These are phyloP conservation scores for Euthynnus affinis DNA, from an alignment of 2,797 vertebrate species.

Conservation along the genomic window DNA sequence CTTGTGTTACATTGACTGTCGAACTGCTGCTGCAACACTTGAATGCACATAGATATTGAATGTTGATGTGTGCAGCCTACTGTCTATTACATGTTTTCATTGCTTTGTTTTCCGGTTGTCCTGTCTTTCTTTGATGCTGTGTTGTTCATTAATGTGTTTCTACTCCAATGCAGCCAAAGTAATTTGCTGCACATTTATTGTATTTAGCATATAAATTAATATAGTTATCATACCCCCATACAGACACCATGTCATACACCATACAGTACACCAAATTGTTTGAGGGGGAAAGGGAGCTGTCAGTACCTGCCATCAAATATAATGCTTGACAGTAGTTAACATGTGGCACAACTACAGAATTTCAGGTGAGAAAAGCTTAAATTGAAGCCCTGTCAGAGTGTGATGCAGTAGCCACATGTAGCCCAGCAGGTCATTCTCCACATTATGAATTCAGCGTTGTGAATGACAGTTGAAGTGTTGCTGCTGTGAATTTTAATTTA, in stretches of 20 bases:
- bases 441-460: slow-evolving; percentile 1
- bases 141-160: slow-evolving; percentile 13
- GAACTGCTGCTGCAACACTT: not conserved
- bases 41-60: slow-evolving; percentile 7
- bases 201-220: not conserved
- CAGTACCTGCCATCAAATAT: not conserved
- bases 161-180: not conserved
- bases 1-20: slow-evolving; percentile 5
- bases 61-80: not conserved
- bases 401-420: not conserved
- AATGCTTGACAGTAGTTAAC: slow-evolving; percentile 23
- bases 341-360: slow-evolving; percentile 1
- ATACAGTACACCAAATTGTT: slow-evolving; percentile 7
- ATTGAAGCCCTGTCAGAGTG: slow-evolving; percentile 30
- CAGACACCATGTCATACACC: no score
- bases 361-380: slow-evolving; percentile 20
- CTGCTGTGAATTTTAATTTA: slow-evolving; percentile 27
- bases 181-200: not conserved
- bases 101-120: not conserved
- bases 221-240: not conserved
- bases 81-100: not conserved
- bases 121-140: not conserved
- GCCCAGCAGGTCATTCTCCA: slow-evolving; percentile 7
- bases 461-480: slow-evolving; percentile 24
- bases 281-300: not conserved